A percentile compares a stretch with the other conserved stretches of the same genome.
Evolutionary conservation across 2,888 invertebrate species (phyloP).

Genomic region (Ophion ventricosus): DNA sequence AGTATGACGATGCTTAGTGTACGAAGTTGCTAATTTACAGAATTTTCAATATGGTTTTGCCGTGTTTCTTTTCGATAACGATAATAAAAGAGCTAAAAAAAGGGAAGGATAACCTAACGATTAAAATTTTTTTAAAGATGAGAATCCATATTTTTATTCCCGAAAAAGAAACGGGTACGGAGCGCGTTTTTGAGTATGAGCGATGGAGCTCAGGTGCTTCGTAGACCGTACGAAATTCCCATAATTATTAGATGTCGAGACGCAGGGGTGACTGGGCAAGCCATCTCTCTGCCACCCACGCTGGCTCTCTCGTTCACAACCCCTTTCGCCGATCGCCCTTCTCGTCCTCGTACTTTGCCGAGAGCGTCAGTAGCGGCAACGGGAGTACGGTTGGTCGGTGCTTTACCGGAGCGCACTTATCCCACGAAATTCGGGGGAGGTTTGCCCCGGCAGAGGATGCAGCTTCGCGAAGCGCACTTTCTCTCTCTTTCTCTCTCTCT

Average conservation of each 20-base stretch:
- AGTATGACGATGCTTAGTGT: too few species aligned
- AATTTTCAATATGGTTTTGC: too few species aligned
- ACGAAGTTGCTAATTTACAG: too few species aligned
- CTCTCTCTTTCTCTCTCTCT: constrained; percentile 30
- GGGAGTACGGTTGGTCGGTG: constrained; percentile 65
- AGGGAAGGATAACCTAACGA: too few species aligned
- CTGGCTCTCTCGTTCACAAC: constrained; percentile 45
- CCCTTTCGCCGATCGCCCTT: constrained; percentile 53
- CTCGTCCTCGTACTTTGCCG: constrained; percentile 56
- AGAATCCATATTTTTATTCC: constrained; percentile 23
- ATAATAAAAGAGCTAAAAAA: too few species aligned
- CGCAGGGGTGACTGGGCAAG: constrained; percentile 76
- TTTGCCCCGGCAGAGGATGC: constrained; percentile 71
- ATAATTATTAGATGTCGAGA: constrained; percentile 79
- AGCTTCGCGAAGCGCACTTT: constrained; percentile 62
- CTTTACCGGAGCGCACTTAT: constrained; percentile 73
- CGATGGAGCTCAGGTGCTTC: constrained; percentile 63
- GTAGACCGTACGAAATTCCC: constrained; percentile 67
- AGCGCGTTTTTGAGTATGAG: constrained; percentile 52
- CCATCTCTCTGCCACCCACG: constrained; percentile 53
- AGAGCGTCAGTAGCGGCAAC: constrained; percentile 57
- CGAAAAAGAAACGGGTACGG: constrained; percentile 20
- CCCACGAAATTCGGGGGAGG: constrained; percentile 78
- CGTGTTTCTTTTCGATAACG: too few species aligned
- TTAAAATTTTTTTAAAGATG: neutral